Base-by-base conservation (phyloP, 2,888 invertebrate genomes). In the Aphelenchoides bicaudatus region DNA sequence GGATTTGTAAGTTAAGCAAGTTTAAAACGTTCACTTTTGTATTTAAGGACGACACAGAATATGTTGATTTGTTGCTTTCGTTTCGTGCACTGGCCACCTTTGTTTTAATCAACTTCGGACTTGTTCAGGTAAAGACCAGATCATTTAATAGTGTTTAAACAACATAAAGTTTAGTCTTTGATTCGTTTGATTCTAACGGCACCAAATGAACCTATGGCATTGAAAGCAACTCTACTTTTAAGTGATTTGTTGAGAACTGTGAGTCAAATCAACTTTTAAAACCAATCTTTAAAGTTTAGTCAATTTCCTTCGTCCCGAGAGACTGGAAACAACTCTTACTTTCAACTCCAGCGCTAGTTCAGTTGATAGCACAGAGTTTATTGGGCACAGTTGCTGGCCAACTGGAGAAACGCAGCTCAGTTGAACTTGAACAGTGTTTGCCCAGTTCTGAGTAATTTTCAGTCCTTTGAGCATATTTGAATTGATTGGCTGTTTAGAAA, bases 191-290 rank as follows among this genome's bases (percentile, higher is more conserved):
- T 78, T 34, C 52, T 74, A 1, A 65, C 64, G 5, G 60, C 62
- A 37, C 75, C 77, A 1, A 68, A 77, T 49, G 68, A 71, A 10
- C 65, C 74, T 0, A 63, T 65, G 34, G 62, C 70, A 8, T 48
- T 78, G 10, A 74, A 74, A 59, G 76, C 75, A 0, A 73, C 75
- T 1, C 62, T 77, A 1, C 62, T 77, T 8, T 59, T 77, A 38
- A 62, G 71, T 16, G 75, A 77, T 52, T 59, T 78, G 47, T 56
- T 74, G 8, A 56, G 69, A 39, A 63, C 62, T 38, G 71, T 67
- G 3, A 25, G 28, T 63, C 19, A 34, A 10, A 1, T n/a, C 28
- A 10, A 21, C 31, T 4, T 46, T 27, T 31, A 37, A 3, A 28
- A 43, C 23, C 10, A 27, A 28, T 23, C 50, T 25, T 27, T 8